Evolutionary conservation across 2,888 invertebrate genomes (phyloP).

Genomic region (Morpho achilles): DNA sequence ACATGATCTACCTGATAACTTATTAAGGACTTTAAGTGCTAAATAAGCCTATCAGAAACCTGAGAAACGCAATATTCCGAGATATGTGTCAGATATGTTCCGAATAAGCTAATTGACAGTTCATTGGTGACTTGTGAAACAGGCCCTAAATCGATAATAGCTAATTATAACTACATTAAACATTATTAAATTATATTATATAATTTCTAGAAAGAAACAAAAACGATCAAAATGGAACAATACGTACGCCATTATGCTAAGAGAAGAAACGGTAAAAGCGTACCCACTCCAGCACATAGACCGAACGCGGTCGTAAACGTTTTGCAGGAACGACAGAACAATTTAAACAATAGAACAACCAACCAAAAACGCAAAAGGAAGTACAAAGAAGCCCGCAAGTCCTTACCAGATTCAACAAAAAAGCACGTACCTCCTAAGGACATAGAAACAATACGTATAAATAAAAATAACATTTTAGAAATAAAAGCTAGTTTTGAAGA

Average conservation of each 20-base stretch:
- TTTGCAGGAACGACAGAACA: conserved; percentile 35
- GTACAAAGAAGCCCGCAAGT: conserved; percentile 35
- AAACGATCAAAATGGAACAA: conserved; percentile 27
- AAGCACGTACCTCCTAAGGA: conserved; percentile 33
- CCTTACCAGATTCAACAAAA: conserved; percentile 45
- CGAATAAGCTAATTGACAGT: too few species aligned
- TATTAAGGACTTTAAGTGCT: too few species aligned
- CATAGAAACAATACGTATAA: conserved; percentile 31
- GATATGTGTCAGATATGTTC: too few species aligned
- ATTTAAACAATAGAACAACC: conserved; percentile 21
- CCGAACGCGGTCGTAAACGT: conserved; percentile 46
- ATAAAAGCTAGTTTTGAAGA: conserved; percentile 43
- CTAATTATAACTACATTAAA: not conserved
- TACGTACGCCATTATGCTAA: conserved; percentile 43
- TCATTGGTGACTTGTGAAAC: too few species aligned
- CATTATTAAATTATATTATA: not conserved
- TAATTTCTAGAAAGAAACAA: conserved; percentile 15
- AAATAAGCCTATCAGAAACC: too few species aligned
- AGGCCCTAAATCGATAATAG: too few species aligned
- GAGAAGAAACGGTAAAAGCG: conserved; percentile 39
- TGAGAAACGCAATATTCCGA: too few species aligned
- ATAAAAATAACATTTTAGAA: conserved; percentile 37
- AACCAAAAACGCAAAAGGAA: conserved; percentile 37
- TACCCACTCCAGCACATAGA: conserved; percentile 44
- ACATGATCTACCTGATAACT: too few species aligned